phyloP scores from a whole-genome alignment of 2,113 vertebrate species.

The Pelecanus crispus region DNA sequence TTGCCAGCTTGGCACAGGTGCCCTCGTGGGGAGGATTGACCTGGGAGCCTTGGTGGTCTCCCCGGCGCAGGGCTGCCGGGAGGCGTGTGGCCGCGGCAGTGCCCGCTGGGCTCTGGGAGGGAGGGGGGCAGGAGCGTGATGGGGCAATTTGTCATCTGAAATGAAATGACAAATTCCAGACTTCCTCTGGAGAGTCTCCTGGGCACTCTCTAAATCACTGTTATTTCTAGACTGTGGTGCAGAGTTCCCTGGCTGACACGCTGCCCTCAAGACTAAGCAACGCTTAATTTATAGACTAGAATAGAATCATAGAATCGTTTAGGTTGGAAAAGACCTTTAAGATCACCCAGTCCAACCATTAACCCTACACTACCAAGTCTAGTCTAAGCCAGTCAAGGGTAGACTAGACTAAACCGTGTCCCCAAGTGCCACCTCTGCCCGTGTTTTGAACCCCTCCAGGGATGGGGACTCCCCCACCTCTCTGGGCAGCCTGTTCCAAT shows the following conservation, averaged over 20 bases:
- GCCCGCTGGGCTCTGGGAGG: neutral
- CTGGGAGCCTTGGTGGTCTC: neutral
- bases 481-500: too few relatives aligned
- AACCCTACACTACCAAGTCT: too few relatives aligned
- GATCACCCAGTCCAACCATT: too few relatives aligned
- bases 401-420: too few relatives aligned
- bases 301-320: too few relatives aligned
- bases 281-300: neutral
- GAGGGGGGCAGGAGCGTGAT: fast-evolving
- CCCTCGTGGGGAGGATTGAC: neutral
- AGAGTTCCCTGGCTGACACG: neutral
- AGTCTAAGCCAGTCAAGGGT: too few relatives aligned
- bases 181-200: too few relatives aligned
- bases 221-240: neutral
- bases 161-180: neutral
- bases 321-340: too few relatives aligned
- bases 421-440: too few relatives aligned
- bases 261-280: neutral
- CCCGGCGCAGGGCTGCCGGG: neutral
- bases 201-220: neutral
- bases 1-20: neutral
- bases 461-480: too few relatives aligned
- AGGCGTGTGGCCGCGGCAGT: fast-evolving
- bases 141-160: neutral
- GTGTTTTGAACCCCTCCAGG: too few relatives aligned